Conservation (phyloP, 2,888 invertebrate genomes). For the Liposcelis brunnea region DNA sequence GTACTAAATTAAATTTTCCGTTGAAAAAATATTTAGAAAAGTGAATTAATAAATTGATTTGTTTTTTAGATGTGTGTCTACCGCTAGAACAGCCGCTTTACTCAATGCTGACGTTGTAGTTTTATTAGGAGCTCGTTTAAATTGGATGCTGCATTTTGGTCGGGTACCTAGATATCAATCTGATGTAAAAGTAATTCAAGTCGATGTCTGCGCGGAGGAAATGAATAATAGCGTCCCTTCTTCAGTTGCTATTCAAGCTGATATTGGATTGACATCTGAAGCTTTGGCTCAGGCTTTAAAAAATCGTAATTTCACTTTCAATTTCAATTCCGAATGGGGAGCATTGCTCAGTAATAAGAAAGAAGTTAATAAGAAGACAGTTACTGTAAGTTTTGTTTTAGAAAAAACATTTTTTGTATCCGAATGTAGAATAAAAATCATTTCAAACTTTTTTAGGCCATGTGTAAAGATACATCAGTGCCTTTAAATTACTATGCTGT, state of each 20-base stretch:
- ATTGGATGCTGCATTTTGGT: slow-evolving; percentile 98
- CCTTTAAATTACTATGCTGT: slow-evolving; percentile 92
- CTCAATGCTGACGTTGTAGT: slow-evolving; percentile 77
- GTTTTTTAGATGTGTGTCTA: slow-evolving; percentile 44
- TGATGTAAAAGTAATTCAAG: slow-evolving; percentile 77
- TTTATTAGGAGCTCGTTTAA: slow-evolving; percentile 76
- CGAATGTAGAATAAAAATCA: slow-evolving; percentile 10
- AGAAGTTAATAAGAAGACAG: slow-evolving; percentile 49
- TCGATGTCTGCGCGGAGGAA: slow-evolving; percentile 80
- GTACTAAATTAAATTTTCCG: too few relatives aligned
- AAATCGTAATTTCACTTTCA: slow-evolving; percentile 38
- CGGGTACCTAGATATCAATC: slow-evolving; percentile 65
- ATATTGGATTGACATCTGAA: slow-evolving; percentile 54
- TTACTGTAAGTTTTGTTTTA: slow-evolving; percentile 34
- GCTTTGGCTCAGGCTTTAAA: slow-evolving; percentile 42
- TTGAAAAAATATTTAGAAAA: too few relatives aligned
- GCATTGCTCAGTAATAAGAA: slow-evolving; percentile 47
- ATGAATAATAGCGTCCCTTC: slow-evolving; percentile 75
- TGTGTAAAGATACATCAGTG: slow-evolving; percentile 47
- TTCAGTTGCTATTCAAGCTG: slow-evolving; percentile 67
- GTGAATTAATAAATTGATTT: too few relatives aligned
- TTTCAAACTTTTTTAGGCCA: slow-evolving; percentile 28
- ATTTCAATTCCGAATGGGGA: slow-evolving; percentile 56
- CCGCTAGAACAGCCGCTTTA: slow-evolving; percentile 73
- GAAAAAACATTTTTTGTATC: slow-evolving; percentile 1